phyloP scores from a whole-genome alignment of 2,113 vertebrate genomes.

The Lepisosteus oculatus region DNA sequence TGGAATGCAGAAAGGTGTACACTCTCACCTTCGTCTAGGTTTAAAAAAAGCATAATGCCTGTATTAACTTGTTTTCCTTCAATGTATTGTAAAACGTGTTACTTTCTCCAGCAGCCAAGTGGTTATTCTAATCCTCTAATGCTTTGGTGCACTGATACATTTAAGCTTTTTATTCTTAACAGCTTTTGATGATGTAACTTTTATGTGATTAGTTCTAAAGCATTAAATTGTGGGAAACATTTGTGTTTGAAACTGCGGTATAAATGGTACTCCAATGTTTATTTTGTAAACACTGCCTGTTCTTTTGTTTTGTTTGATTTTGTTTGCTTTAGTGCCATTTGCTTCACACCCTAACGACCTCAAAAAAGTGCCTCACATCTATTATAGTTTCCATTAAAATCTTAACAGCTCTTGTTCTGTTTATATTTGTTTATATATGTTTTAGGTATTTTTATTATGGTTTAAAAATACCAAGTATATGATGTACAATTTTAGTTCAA shows the following conservation, averaged over 20 bases:
- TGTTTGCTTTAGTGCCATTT: constrained; percentile 70
- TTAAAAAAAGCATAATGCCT: constrained; percentile 43
- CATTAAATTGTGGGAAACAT: constrained; percentile 63
- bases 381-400: constrained; percentile 79
- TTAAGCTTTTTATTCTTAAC: constrained; percentile 60
- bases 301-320: constrained; percentile 46
- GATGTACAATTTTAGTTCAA: constrained; percentile 84
- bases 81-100: constrained; percentile 54
- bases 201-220: constrained; percentile 67
- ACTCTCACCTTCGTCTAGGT: constrained; percentile 67
- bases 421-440: constrained; percentile 66
- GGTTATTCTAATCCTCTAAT: constrained; percentile 63
- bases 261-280: constrained; percentile 70
- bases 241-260: constrained; percentile 74
- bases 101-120: constrained; percentile 70
- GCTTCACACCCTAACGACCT: constrained; percentile 77
- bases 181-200: constrained; percentile 71
- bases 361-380: constrained; percentile 93
- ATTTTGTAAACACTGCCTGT: constrained; percentile 75
- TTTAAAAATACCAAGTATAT: constrained; percentile 76
- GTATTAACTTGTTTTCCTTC: constrained; percentile 62
- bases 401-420: constrained; percentile 75
- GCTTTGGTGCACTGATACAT: constrained; percentile 74
- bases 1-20: constrained; percentile 68
- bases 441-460: constrained; percentile 65